These are phyloP conservation scores for Cerceris rybyensis DNA, from an alignment of 2,888 invertebrate species.

Conservation along the genomic window DNA sequence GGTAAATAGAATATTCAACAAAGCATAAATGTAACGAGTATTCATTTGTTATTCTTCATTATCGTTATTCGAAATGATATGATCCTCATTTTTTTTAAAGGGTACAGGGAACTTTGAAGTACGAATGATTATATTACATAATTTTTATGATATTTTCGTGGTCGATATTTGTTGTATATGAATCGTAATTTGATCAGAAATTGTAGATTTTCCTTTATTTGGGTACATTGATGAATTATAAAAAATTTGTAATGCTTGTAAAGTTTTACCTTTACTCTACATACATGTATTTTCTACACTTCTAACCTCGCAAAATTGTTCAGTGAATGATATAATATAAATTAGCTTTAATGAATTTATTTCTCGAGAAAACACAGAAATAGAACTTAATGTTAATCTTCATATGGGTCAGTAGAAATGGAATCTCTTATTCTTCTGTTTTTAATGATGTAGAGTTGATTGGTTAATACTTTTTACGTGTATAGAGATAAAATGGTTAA, in stretches of 20 bases:
- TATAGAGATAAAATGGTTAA: neutral
- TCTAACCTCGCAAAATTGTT: neutral
- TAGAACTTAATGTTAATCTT: neutral
- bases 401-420: no score
- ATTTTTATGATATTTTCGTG: constrained; percentile 35
- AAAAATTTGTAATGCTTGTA: neutral
- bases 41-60: neutral
- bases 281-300: neutral
- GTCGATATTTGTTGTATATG: constrained; percentile 5
- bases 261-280: neutral
- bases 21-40: neutral
- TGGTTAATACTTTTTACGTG: no score
- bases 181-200: neutral
- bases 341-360: neutral
- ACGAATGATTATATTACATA: constrained; percentile 57
- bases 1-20: constrained; percentile 81
- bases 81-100: constrained; percentile 1
- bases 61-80: neutral
- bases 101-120: neutral
- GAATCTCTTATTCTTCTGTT: no score
- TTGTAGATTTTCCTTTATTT: neutral
- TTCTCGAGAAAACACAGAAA: neutral
- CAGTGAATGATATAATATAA: neutral
- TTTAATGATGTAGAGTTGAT: no score
- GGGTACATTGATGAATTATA: neutral